Base-by-base conservation (phyloP, 1,140 invertebrate genomes). In the Chelonus insularis region DNA sequence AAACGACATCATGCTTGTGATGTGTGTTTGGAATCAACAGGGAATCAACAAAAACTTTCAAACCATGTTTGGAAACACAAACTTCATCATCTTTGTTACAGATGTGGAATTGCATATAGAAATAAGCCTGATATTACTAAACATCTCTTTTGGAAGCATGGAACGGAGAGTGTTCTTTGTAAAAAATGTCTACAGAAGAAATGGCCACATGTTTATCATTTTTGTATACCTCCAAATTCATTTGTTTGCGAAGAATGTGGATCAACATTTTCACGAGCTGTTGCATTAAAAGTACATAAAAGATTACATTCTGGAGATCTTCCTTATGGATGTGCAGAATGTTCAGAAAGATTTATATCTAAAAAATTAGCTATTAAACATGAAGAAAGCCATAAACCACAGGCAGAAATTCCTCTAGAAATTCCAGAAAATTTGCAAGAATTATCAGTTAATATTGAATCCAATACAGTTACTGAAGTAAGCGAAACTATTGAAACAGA, bases 11-110 rank as follows among this genome's bases (percentile, higher is more conserved):
- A 91, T 73, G 86, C 88, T 1, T 94, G 92, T 79, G 91, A 94
- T 79, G 89, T 93, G 4, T 94, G 92, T 75, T 79, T 94, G 58
- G 91, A 93, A 75, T 85, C 86, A 50, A 91, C 90, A 60, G 85
- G 87, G 50, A 89, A 87, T 75, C 91, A 93, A 70, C 86, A 87
- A 60, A 85, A 88, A 67, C 77, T 94, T 0, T 92, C 91, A 5
- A 90, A 89, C 63, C 92, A 94, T 72, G 90, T 94, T 32, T 92
- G 90, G 90, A 94, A 94, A 74, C 92, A 94, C 73, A 94, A 93
- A 76, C 75, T 94, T 23, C 85, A 92, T 77, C 91, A 94, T 78
- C 76, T 92, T 14, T 94, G 92, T 73, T 93, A 93, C 75, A 86
- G 90, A 36, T 94, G 92, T 77, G 89, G 88, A 20, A 91, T 94